Conservation (phyloP, 2,113 vertebrate species). For the Meriones unguiculatus region DNA sequence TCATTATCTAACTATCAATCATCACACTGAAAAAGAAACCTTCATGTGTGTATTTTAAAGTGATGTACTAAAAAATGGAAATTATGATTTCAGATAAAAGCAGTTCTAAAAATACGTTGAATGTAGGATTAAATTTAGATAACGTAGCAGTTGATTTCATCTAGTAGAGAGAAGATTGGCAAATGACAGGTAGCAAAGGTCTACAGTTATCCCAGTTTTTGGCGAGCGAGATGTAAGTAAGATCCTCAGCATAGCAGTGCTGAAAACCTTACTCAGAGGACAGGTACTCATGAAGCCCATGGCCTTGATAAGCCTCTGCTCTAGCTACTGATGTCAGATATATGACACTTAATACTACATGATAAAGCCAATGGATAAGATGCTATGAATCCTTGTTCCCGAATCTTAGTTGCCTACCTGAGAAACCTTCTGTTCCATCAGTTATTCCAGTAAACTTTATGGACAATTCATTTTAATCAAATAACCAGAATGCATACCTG, state of each 20-base stretch:
- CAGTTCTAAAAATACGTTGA: conserved; percentile 75
- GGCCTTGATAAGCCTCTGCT: background rate
- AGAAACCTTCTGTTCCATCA: background rate
- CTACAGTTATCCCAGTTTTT: background rate
- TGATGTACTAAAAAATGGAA: conserved; percentile 78
- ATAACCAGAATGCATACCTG: background rate
- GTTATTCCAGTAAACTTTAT: background rate
- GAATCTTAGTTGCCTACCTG: background rate
- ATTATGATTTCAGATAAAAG: conserved; percentile 79
- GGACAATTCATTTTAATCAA: conserved; percentile 13
- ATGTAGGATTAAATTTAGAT: conserved; percentile 75
- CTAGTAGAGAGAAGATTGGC: background rate
- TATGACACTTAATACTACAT: background rate
- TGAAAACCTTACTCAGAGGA: background rate
- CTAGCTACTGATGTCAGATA: background rate
- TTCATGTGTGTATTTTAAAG: conserved; percentile 71
- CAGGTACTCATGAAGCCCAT: background rate
- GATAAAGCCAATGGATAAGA: background rate
- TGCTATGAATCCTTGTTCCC: background rate
- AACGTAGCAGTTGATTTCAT: conserved; percentile 55
- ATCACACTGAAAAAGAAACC: conserved; percentile 63
- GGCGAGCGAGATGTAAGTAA: background rate
- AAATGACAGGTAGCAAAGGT: conserved; percentile 27
- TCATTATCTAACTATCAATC: conserved; percentile 81
- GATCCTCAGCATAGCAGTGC: too few relatives aligned